A percentile compares a stretch with the other conserved stretches of the same genome.
Conservation (phyloP, 1,140 invertebrate genomes). For the Drosophila pruinosa region DNA sequence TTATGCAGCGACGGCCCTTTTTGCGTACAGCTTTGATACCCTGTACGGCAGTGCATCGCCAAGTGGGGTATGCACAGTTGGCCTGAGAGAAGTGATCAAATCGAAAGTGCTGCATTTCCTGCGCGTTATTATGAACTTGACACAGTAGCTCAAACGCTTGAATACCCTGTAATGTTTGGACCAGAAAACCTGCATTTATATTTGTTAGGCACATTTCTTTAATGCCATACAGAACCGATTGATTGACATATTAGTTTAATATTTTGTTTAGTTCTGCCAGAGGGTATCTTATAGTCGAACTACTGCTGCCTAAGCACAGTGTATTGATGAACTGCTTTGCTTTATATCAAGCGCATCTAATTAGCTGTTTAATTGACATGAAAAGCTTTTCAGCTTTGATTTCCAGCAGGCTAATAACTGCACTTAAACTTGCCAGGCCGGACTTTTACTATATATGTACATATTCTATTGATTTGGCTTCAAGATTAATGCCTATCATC, state of each 20-base stretch:
- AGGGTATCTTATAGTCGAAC: background rate
- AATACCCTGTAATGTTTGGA: too few species aligned
- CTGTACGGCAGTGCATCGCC: background rate
- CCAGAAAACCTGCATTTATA: too few species aligned
- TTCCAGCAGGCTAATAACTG: background rate
- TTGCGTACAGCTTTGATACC: constrained; percentile 16
- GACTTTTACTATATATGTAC: too few species aligned
- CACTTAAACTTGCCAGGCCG: too few species aligned
- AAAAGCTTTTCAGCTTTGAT: constrained; percentile 28
- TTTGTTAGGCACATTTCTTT: too few species aligned
- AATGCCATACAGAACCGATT: too few species aligned
- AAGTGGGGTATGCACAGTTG: background rate
- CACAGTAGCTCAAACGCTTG: too few species aligned
- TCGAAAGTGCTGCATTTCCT: too few species aligned
- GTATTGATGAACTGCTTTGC: background rate
- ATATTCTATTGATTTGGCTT: constrained; percentile 1
- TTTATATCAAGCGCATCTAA: constrained; percentile 46
- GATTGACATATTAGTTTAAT: background rate
- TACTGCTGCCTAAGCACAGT: background rate
- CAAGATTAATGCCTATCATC: constrained; percentile 29
- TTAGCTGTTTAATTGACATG: constrained; percentile 49
- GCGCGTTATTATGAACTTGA: too few species aligned
- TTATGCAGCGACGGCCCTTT: constrained; percentile 31
- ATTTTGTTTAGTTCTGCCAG: background rate
- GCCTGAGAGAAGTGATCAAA: background rate